Evolutionary conservation across 1,140 invertebrate genomes (phyloP).

Genomic region (Lordiphosa stackelbergi): DNA sequence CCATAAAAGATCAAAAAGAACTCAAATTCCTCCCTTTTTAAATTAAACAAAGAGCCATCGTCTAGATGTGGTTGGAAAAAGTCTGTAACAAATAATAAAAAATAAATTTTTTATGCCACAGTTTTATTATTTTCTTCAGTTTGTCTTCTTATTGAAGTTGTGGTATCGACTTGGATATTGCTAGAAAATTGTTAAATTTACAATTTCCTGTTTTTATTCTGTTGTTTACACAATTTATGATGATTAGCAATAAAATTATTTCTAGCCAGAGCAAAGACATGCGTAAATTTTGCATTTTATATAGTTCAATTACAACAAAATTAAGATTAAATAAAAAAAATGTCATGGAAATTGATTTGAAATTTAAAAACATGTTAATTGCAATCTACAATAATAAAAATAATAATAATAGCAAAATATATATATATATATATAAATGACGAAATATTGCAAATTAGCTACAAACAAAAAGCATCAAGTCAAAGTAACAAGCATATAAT

Average conservation of each 20-base stretch:
- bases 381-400: slow-evolving; percentile 27
- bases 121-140: slow-evolving; percentile 35
- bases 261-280: too few species aligned
- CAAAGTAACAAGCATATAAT: slow-evolving; percentile 47
- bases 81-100: too few species aligned
- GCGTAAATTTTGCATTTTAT: too few species aligned
- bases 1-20: too few species aligned
- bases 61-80: slow-evolving; percentile 1
- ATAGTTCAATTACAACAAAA: too few species aligned
- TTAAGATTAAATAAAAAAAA: slow-evolving; percentile 7
- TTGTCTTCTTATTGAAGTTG: slow-evolving; percentile 1
- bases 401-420: slow-evolving; percentile 11
- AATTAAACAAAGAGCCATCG: not conserved
- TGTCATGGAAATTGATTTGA: slow-evolving; percentile 1
- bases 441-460: slow-evolving; percentile 15
- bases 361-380: slow-evolving; percentile 21
- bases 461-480: slow-evolving; percentile 14
- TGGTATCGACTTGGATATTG: too few species aligned
- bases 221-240: too few species aligned
- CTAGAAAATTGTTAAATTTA: too few species aligned
- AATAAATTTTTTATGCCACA: too few species aligned
- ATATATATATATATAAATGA: slow-evolving; percentile 18
- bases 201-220: too few species aligned
- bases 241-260: too few species aligned
- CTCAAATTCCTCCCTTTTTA: too few species aligned